Percentiles rank a stretch among this genome's conserved stretches.
These are phyloP conservation scores for Myotis davidii DNA, from an alignment of 2,113 vertebrate species.

Conservation along the genomic window DNA sequence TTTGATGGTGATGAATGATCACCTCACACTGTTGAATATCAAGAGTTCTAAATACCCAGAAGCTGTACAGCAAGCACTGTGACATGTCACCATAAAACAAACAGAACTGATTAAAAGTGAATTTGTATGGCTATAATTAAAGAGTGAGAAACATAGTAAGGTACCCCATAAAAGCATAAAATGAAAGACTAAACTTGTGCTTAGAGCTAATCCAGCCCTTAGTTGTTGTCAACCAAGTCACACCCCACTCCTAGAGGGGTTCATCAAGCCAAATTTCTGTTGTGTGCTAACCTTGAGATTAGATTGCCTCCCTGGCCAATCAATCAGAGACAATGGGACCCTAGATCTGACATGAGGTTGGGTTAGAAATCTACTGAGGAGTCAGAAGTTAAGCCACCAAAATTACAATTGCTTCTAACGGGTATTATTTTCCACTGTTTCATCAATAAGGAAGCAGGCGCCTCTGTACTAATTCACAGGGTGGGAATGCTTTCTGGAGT, in stretches of 20 bases:
- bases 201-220: slow-evolving; percentile 57
- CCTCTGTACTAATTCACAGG: slow-evolving; percentile 69
- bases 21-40: background rate
- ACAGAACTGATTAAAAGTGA: slow-evolving; percentile 52
- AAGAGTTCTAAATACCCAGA: slow-evolving; percentile 18
- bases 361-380: slow-evolving; percentile 46
- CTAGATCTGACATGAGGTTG: background rate
- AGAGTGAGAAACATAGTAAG: slow-evolving; percentile 64
- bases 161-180: background rate
- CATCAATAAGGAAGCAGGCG: slow-evolving; percentile 72
- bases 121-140: slow-evolving; percentile 68
- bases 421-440: slow-evolving; percentile 69
- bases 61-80: slow-evolving; percentile 38
- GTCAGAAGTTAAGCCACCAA: slow-evolving; percentile 54
- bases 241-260: background rate
- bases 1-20: background rate
- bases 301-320: slow-evolving; percentile 18
- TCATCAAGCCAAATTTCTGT: background rate
- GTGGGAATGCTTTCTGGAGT: slow-evolving; percentile 69
- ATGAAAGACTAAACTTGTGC: slow-evolving; percentile 56
- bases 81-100: slow-evolving; percentile 30
- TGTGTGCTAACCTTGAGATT: background rate
- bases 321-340: slow-evolving; percentile 52
- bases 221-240: slow-evolving; percentile 53
- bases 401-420: slow-evolving; percentile 69